Percentiles rank a stretch among this genome's conserved stretches.
These are phyloP conservation scores for Parambassis ranga DNA, from an alignment of 2,797 vertebrate species.

Conservation along the genomic window DNA sequence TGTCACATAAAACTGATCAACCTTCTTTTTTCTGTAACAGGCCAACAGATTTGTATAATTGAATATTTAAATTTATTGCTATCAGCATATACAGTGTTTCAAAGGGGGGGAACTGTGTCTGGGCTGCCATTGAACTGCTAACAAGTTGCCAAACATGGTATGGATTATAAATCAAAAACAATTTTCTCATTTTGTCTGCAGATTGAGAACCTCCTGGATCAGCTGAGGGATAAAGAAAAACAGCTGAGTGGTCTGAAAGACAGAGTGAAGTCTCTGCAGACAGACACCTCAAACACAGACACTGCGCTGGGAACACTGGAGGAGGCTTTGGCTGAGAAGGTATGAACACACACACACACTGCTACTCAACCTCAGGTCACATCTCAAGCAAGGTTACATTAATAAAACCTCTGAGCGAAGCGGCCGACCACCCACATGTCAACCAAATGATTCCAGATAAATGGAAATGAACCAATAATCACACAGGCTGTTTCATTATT, in stretches of 20 bases:
- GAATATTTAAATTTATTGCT: too few species aligned
- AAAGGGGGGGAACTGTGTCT: too few species aligned
- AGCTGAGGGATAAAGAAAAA: slow-evolving; percentile 95
- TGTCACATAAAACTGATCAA: too few species aligned
- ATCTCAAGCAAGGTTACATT: slow-evolving; percentile 44
- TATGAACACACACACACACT: slow-evolving; percentile 49
- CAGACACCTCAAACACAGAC: slow-evolving; percentile 95
- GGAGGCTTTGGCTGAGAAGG: slow-evolving; percentile 95
- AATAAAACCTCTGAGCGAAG: slow-evolving; percentile 58
- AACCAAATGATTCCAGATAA: slow-evolving; percentile 46
- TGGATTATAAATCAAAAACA: slow-evolving; percentile 3
- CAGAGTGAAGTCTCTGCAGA: slow-evolving; percentile 93
- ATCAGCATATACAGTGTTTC: too few species aligned
- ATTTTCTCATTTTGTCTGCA: slow-evolving; percentile 38
- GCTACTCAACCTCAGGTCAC: slow-evolving; percentile 52
- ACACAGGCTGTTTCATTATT: slow-evolving; percentile 53
- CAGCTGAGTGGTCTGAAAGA: slow-evolving; percentile 94
- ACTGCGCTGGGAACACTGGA: slow-evolving; percentile 95
- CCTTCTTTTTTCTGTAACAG: too few species aligned
- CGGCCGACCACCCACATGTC: slow-evolving; percentile 54
- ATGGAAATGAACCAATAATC: slow-evolving; percentile 65
- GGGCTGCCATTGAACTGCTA: too few species aligned
- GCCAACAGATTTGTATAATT: too few species aligned
- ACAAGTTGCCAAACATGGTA: too few species aligned
- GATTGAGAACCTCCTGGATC: slow-evolving; percentile 97